Conservation (phyloP, 2,888 invertebrate genomes). For the Agrypnus murinus region DNA sequence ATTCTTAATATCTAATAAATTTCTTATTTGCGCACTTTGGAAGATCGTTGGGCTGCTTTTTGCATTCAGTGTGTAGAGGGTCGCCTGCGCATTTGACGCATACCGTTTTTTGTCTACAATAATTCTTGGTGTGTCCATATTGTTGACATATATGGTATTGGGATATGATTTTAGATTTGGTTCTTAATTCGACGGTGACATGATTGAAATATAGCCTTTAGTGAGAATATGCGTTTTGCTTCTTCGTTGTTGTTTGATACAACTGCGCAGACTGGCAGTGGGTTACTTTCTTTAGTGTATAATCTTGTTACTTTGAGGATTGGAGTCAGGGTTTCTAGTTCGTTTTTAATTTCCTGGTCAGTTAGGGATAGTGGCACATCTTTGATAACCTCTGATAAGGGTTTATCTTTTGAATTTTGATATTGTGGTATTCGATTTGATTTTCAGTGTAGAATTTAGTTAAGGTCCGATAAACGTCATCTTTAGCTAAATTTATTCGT, state of each 20-base stretch:
- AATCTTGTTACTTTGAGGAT: not conserved
- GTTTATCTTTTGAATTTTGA: not conserved
- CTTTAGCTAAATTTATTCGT: constrained; percentile 19
- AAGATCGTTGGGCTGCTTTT: not conserved
- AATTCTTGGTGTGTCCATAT: too few relatives aligned
- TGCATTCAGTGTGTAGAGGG: too few relatives aligned
- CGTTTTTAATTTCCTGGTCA: not conserved
- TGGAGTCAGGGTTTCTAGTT: not conserved
- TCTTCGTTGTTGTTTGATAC: not conserved
- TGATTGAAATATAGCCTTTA: not conserved
- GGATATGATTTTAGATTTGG: not conserved
- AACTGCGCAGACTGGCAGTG: too few relatives aligned
- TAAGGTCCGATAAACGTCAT: not conserved
- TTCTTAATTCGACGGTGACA: not conserved
- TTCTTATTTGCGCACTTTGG: not conserved
- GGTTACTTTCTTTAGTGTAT: too few relatives aligned
- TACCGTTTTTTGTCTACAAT: too few relatives aligned
- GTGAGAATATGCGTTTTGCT: not conserved
- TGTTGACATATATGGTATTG: too few relatives aligned
- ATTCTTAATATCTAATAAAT: too few relatives aligned
- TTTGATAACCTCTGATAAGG: constrained; percentile 3
- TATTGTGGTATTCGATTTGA: constrained; percentile 4
- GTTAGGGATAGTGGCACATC: not conserved
- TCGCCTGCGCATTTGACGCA: too few relatives aligned
- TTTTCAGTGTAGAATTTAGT: not conserved